Evolutionary conservation across 2,888 invertebrate species (phyloP).

Genomic region (Marronus borbonicus): DNA sequence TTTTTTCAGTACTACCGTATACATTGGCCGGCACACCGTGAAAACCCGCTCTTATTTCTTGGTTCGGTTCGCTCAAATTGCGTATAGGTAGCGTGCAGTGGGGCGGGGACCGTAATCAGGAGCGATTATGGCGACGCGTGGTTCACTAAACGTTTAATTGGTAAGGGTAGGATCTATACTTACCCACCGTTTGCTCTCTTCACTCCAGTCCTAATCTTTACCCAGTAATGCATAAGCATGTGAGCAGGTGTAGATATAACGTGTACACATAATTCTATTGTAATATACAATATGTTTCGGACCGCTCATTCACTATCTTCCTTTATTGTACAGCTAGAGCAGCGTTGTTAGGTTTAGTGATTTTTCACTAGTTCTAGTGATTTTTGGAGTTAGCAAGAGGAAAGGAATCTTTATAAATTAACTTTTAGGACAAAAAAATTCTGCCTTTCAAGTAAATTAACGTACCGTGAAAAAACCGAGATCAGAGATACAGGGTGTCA

Average conservation of each 20-base stretch:
- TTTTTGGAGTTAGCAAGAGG: too few species aligned
- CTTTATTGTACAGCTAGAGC: too few species aligned
- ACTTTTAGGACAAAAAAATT: too few species aligned
- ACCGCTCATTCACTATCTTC: too few species aligned
- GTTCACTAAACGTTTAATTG: constrained; percentile 60
- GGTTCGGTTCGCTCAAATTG: constrained; percentile 29
- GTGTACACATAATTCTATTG: not conserved
- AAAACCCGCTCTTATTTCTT: constrained; percentile 26
- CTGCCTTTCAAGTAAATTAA: too few species aligned
- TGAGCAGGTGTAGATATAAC: not conserved
- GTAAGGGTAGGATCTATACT: constrained; percentile 48
- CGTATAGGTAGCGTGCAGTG: constrained; percentile 49
- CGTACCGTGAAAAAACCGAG: too few species aligned
- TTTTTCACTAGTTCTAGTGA: too few species aligned
- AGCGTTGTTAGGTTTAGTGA: too few species aligned
- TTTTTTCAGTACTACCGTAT: not conserved
- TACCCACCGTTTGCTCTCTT: not conserved
- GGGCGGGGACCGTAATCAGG: constrained; percentile 54
- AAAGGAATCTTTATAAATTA: too few species aligned
- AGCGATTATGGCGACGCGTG: constrained; percentile 57
- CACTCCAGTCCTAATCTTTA: too few species aligned
- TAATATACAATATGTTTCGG: too few species aligned
- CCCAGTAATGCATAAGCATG: constrained; percentile 4
- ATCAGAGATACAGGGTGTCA: too few species aligned
- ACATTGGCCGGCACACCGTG: not conserved